Conservation (phyloP, 2,888 invertebrate species). For the Lysandra coridon region DNA sequence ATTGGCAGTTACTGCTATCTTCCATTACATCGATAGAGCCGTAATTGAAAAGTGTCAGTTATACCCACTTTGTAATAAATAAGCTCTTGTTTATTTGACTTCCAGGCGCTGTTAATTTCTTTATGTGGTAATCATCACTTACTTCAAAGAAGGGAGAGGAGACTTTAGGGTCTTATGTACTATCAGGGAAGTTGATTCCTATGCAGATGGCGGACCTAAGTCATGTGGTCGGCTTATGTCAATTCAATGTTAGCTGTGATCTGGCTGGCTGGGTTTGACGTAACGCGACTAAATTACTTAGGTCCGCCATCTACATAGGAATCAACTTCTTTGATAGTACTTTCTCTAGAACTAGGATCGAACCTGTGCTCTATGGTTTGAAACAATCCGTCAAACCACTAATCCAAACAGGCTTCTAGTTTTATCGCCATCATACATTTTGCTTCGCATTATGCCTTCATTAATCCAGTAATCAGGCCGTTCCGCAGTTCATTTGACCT, state of each 20-base stretch:
- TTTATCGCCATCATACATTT: neutral
- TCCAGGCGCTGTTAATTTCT: neutral
- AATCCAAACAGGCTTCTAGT: neutral
- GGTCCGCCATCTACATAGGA: no score
- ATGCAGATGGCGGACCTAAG: no score
- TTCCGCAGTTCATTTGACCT: slow-evolving; percentile 4
- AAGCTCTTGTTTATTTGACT: neutral
- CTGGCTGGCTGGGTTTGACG: no score
- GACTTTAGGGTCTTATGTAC: no score
- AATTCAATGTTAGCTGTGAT: no score
- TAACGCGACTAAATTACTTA: no score
- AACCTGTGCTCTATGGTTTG: neutral
- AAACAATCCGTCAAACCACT: neutral
- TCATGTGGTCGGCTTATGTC: no score
- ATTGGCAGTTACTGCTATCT: neutral
- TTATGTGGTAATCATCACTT: neutral
- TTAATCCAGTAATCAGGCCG: slow-evolving; percentile 5
- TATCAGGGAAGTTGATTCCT: no score
- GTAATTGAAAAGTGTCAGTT: neutral
- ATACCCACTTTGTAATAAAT: slow-evolving; percentile 11
- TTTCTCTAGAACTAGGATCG: no score
- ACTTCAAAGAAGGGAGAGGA: neutral
- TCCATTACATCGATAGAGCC: neutral
- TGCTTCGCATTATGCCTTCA: neutral
- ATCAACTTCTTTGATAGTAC: no score